A percentile compares a stretch with the other conserved stretches of the same genome.
Evolutionary conservation across 1,140 invertebrate genomes (phyloP).

Genomic region (Temnothorax curvispinosus): DNA sequence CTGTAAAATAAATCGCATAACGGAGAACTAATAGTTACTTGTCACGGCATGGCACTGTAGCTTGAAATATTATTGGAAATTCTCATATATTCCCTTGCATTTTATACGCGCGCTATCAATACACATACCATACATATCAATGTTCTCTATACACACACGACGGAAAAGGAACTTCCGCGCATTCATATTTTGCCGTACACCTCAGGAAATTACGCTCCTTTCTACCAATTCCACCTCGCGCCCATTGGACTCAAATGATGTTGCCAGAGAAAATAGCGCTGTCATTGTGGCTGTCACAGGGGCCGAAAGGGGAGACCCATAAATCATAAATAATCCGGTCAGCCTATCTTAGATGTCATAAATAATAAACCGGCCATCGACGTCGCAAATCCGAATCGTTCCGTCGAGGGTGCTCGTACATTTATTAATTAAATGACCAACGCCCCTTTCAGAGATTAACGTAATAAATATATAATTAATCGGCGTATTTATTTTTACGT

Average conservation of each 20-base stretch:
- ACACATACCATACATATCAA: conserved; percentile 26
- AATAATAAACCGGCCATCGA: conserved; percentile 11
- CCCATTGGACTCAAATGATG: conserved; percentile 50
- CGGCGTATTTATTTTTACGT: neutral
- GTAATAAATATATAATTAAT: conserved; percentile 34
- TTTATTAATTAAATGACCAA: neutral
- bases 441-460: neutral
- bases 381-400: conserved; percentile 3
- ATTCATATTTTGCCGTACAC: conserved; percentile 61
- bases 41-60: neutral
- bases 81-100: neutral
- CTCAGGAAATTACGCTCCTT: conserved; percentile 73
- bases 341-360: neutral
- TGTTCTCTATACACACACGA: conserved; percentile 54
- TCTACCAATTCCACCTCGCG: conserved; percentile 58
- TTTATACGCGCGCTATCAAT: neutral
- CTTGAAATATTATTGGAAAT: conserved; percentile 30
- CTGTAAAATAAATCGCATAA: neutral
- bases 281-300: conserved; percentile 50
- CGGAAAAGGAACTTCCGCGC: conserved; percentile 56
- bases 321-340: conserved; percentile 57
- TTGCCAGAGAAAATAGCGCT: conserved; percentile 67
- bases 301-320: conserved; percentile 19
- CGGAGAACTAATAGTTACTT: neutral
- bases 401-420: neutral